Evolutionary conservation across 1,140 invertebrate species (phyloP), one percentile per base, ranked within the genome.

Genomic region (Bombus picipes): DNA sequence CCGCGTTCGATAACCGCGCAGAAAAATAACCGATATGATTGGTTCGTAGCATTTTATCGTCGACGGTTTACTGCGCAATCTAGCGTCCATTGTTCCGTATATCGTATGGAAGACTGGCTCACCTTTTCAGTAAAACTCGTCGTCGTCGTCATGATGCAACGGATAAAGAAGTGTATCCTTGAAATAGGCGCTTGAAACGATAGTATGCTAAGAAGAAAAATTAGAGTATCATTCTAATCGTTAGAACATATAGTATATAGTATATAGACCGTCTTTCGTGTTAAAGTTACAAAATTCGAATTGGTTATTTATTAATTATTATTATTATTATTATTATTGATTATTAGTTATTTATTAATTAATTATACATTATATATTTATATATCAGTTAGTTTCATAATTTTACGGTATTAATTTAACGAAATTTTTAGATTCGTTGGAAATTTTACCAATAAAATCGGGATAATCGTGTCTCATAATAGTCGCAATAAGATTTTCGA

Each of bases 71-170:
- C 53, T 72, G 76, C 53, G 83, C 47, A 72, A 62, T 41, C 22
- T 0, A 3, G 28, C 37, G 53, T 43, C 28, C 66, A 62, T 84
- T 84, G 78, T 79, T 71, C 53, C 66, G 32, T 13, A 37, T 59
- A 62, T 71, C 28, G 66, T 68, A 80, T 32, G 77, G 68, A 85
- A 62, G 77, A 80, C 37, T 72, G 83, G 76, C 57, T 80, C 41
- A 73, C 76, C 83, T 80, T 80, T 85, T 57, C 22, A 2, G 37
- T 22, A 32, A 43, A 77, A 71, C 65, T n/a, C 37, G 32, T 43
- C 9, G n/a, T 43, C 6, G 43, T 43, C 6, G 43, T 0, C 1
- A 25, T 62, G 76, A 80, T 71, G 68, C 68, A 80, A 85, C 39
- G 32, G 28, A 9, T 28, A 10, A 62, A 62, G 65, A 43, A 77